Base-by-base conservation (phyloP, 2,888 invertebrate species). In the Trissonchulus sp. region DNA sequence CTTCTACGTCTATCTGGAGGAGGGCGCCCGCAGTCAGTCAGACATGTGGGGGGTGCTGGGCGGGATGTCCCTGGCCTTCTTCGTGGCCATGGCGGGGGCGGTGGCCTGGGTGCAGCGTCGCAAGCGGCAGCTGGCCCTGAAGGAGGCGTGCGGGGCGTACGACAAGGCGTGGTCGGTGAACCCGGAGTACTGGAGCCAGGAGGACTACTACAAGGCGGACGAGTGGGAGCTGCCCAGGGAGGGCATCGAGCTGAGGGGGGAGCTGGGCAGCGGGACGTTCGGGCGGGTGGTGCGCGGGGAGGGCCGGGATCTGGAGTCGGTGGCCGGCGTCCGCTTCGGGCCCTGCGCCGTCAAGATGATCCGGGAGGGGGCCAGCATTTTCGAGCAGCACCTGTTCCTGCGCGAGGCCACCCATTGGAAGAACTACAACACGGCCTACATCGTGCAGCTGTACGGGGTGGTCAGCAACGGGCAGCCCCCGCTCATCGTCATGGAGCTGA, bases 401-500 rank as follows among this genome's bases (percentile, higher is more conserved):
- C 76, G 81, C 34, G 83, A 83, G 78, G 78, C 73, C 8, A 68
- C 34, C 62, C 79, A 83, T 28, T 82, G 83, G 83, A 84, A 85
- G 78, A 78, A 79, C 63, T 83, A 82, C 79, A 78, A 81, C 77
- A 79, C 83, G n/a, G 30, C 78, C 1, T 81, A 79, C 78, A 82
- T 84, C 74, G 97, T 99, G 1, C 90, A 91, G 76, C 88, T 99
- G 79, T 87, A 96, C 81, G 76, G 76, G 35, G 96, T 99, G 35
- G 96, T 98, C 75, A 95, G 96, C 0, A 90, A 91, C 78, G 93
- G 92, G 0, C 93, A 93, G 85, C 97, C 97, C 63, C 93, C 94
- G 0, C 88, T 93, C 73, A 96, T 99, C 0, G 90, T 99, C 63
- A 99, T 99, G 98, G 98, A 99, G 86, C 88, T 98, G 77, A 99